Base-by-base conservation (phyloP, 2,113 vertebrate genomes). In the Brachyhypopomus occidentalis region DNA sequence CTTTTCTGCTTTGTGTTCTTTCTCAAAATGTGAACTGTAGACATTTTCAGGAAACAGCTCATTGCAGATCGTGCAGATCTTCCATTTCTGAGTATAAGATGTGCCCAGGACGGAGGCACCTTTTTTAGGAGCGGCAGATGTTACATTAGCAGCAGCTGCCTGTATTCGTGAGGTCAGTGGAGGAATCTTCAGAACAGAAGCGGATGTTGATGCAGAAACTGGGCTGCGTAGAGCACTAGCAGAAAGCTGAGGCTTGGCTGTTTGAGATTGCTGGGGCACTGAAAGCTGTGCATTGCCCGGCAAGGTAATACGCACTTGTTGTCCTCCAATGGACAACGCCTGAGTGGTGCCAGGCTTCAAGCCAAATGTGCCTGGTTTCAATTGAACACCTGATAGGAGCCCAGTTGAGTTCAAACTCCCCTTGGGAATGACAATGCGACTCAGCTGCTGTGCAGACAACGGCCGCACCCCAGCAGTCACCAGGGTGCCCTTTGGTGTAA, bases 1-100 rank as follows among this genome's bases (percentile, higher is more conserved):
- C 92, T 99, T 99, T 90, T 99, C 97, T 0, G 98, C 97, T 90
- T 99, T 98, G 91, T 99, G 97, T 89, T 98, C 97, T 82, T 98
- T 99, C 89, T 98, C 97, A 76, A 98, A 99, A 89, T 99, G 98
- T 80, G 96, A 94, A 25, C 96, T 97, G 88, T 99, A 98, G 69
- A 99, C 96, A 0, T 98, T 99, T 89, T 99, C 98, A 12, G 98
- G 98, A 83, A 99, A 98, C 69, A 99, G 96, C 94, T 99, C 97
- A 0, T 99, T 99, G 89, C 97, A 99, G 92, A 99, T 99, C 1
- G 98, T 98, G 91, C 98, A 99, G 85, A 98, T 99, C 90, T 99
- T 98, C 98, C 98, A 99, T 90, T 99, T 99, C 84, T 99, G 97
- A 0, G 98, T 98, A 85, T 97, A 97, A 0, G 96, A 98, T 0